Evolutionary conservation across 1,140 invertebrate genomes (phyloP), one percentile per base, ranked within the genome.

Genomic region (Dreissena rostriformis): DNA sequence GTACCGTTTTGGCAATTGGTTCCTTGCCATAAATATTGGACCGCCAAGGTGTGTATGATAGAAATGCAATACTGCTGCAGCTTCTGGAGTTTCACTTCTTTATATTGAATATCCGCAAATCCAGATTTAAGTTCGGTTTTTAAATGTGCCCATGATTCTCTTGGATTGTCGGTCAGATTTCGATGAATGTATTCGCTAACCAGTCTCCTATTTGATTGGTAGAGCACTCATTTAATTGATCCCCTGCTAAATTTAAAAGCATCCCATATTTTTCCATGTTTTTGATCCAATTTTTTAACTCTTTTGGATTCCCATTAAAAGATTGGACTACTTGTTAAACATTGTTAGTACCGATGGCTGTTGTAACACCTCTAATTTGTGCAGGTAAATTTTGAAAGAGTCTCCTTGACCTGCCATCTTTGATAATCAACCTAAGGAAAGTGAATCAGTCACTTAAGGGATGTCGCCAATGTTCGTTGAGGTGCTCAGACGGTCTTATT

Each of bases 151-250:
- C 72, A 86, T 22, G 39, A 17, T 1, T 51, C 19, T 12, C 22
- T 2, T 15, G 76, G 57, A 63, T 84, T 14, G 17, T 49, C 61
- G 0, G 14, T 29, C 17, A 82, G 12, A 76, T 67, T 55, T 28
- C 67, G 39, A 24, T 81, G 11, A 19, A 81, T 52, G 39, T 67
- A 86, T n/a, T 81, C 57, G 74, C 77, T 84, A 10, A 86, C 86
- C 15, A 19, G 49, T 0, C 29, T 51, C 49, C 49, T 1, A 65
- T 67, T 73, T n/a, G 74, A 22, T 53, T 72, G 61, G 66, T 65
- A 86, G 51, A 79, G 72, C 28, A 81, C 49, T 5, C 53, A 51
- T 76, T 78, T 86, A 78, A 51, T 19, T 57, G 76, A 0, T 78
- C 57, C 10, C 4, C 10, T 0, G 29, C 14, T 24, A 75, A 12